phyloP scores from a whole-genome alignment of 2,888 invertebrate genomes.

The Synanthedon tipuliformis region DNA sequence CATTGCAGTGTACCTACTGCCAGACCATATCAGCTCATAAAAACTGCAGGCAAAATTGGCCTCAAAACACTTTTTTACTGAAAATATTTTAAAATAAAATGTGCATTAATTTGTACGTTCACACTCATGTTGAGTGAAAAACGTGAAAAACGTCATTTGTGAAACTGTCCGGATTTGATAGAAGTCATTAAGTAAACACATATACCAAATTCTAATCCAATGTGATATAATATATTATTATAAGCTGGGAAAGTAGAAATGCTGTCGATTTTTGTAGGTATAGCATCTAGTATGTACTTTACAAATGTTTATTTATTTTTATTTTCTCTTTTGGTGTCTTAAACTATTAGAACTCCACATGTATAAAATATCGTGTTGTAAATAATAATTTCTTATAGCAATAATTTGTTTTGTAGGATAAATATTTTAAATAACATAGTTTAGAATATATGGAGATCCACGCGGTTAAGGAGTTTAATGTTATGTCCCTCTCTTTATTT shows the following conservation, averaged over 20 bases:
- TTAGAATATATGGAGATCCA: conserved; percentile 2
- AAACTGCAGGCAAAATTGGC: too few species aligned
- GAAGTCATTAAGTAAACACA: not conserved
- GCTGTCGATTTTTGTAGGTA: conserved; percentile 19
- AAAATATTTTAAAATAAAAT: conserved; percentile 3
- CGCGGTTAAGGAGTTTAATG: not conserved
- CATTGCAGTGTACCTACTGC: not conserved
- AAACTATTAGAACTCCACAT: conserved; percentile 14
- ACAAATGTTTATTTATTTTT: conserved; percentile 26
- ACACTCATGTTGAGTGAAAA: conserved; percentile 7
- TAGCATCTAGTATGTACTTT: conserved; percentile 6
- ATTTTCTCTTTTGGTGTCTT: conserved; percentile 45
- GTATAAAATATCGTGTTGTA: conserved; percentile 32
- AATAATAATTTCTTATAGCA: conserved; percentile 42
- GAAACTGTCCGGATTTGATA: conserved; percentile 4
- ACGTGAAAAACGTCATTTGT: conserved; percentile 4
- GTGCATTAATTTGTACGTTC: conserved; percentile 5
- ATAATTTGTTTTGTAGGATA: conserved; percentile 41
- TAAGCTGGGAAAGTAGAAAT: conserved; percentile 37
- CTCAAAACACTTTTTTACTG: too few species aligned
- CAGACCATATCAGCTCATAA: not conserved
- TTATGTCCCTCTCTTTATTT: not conserved
- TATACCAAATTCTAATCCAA: conserved; percentile 64
- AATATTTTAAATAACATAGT: conserved; percentile 10
- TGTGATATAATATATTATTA: conserved; percentile 47